phyloP scores from a whole-genome alignment of 2,888 invertebrate species.

The Corythucha ciliata region DNA sequence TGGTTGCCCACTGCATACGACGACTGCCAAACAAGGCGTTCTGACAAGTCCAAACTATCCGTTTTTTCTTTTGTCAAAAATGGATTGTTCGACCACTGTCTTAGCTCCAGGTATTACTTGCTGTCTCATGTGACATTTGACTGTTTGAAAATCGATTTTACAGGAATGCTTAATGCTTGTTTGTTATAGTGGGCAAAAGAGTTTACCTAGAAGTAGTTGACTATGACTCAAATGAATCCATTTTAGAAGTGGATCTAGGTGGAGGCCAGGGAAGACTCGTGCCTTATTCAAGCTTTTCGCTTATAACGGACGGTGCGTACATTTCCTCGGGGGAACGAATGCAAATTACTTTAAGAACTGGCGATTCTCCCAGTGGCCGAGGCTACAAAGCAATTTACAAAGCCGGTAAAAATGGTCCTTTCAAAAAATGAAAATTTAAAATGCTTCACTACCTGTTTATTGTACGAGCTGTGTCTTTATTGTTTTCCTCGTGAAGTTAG shows the following conservation, averaged over 20 bases:
- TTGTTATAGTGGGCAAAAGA: slow-evolving; percentile 48
- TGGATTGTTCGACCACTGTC: slow-evolving; percentile 63
- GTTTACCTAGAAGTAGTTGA: slow-evolving; percentile 61
- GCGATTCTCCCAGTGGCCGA: slow-evolving; percentile 52
- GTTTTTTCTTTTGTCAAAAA: slow-evolving; percentile 55
- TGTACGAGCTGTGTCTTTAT: background rate
- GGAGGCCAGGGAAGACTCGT: slow-evolving; percentile 45
- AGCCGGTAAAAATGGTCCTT: slow-evolving; percentile 46
- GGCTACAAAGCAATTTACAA: slow-evolving; percentile 60
- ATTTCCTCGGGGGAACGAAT: slow-evolving; percentile 55
- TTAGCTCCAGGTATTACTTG: slow-evolving; percentile 49
- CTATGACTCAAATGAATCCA: slow-evolving; percentile 49
- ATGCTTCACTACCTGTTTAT: background rate
- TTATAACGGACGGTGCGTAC: slow-evolving; percentile 57
- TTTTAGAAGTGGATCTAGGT: slow-evolving; percentile 52
- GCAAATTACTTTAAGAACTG: slow-evolving; percentile 54
- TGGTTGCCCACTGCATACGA: slow-evolving; percentile 59
- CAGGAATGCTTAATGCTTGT: background rate
- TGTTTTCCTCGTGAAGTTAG: slow-evolving; percentile 19
- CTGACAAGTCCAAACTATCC: slow-evolving; percentile 67
- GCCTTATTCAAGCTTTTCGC: slow-evolving; percentile 48
- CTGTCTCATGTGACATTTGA: background rate
- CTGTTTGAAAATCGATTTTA: background rate
- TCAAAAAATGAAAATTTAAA: background rate
- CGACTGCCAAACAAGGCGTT: slow-evolving; percentile 58